phyloP scores from a whole-genome alignment of 2,113 vertebrate genomes.

The Sula dactylatra region DNA sequence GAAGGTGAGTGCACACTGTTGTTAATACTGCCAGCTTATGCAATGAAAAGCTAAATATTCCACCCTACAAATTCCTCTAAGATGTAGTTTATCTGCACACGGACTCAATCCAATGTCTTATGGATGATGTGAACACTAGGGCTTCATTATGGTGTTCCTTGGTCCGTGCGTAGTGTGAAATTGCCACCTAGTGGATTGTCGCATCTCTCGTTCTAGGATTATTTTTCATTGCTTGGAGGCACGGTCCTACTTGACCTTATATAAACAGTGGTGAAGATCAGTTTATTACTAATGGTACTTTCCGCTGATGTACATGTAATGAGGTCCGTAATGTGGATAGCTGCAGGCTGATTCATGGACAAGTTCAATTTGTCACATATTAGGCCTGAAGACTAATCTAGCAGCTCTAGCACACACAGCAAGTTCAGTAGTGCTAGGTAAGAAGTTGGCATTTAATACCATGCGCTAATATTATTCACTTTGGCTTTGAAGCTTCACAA shows the following conservation, averaged over 20 bases:
- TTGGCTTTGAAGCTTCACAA: constrained; percentile 87
- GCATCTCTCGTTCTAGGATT: not conserved
- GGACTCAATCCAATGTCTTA: not conserved
- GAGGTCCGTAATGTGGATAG: not conserved
- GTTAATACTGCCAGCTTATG: not conserved
- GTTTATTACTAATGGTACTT: not conserved
- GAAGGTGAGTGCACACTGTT: constrained; percentile 77
- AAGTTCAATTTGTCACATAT: not conserved
- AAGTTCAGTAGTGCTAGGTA: not conserved
- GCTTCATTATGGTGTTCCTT: not conserved
- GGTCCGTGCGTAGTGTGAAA: not conserved
- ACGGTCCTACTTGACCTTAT: not conserved
- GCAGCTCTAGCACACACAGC: fast-evolving
- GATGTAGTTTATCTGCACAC: not conserved
- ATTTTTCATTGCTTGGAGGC: not conserved
- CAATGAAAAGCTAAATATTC: not conserved
- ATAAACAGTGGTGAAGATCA: not conserved
- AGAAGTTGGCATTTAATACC: fast-evolving
- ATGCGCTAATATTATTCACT: fast-evolving
- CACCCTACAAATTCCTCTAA: not conserved
- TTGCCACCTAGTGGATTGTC: constrained; percentile 63
- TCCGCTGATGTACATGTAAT: not conserved
- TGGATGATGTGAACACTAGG: not conserved
- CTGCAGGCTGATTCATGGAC: not conserved
- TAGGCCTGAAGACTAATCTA: not conserved